Base-by-base conservation (phyloP, 2,888 invertebrate species). In the Sipha maydis region DNA sequence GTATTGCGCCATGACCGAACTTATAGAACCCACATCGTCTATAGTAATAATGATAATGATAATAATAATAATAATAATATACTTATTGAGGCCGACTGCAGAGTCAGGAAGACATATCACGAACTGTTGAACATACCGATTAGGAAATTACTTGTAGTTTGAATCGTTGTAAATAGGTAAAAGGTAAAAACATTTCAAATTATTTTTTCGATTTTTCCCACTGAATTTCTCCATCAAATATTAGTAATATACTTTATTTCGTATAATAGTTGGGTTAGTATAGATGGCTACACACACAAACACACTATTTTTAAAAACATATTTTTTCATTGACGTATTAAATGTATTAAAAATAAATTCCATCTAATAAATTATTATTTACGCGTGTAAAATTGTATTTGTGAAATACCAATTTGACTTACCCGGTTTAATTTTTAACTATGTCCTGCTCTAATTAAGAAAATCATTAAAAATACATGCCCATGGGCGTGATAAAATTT, bases 41-140 rank as follows among this genome's bases (percentile, higher is more conserved):
- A 5, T 21, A 56, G 11, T 56, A 56, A 21, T 56, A 14, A 71
- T 28, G 31, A 71, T 71, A n/a, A 71, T 31, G 31, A n/a, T 31
- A 14, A 21, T 21, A 25, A 7, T 34, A 34, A 5, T 21, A 56
- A 56, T 56, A 56, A 21, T 56, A 28, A 28, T 71, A 61, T 25
- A 67, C 31, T 17, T 14, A 25, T 61, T 17, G 14, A 17, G 28
- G 31, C 69, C 28, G 0, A 7, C n/a, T 25, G 25, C 61, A 21
- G n/a, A 25, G 11, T 5, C 25, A 67, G n/a, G 67, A 67, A 25
- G 67, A 67, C 14, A 31, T 8, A 67, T 80, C 38, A 67, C 34
- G 79, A 79, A 79, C 79, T 79, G 34, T 56, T 61, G 61, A 79
- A 34, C 25, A 48, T 14, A 61, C 56, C 17, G 5, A 56, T 61